Evolutionary conservation across 2,113 vertebrate species (phyloP).

Genomic region (Salvator merianae): DNA sequence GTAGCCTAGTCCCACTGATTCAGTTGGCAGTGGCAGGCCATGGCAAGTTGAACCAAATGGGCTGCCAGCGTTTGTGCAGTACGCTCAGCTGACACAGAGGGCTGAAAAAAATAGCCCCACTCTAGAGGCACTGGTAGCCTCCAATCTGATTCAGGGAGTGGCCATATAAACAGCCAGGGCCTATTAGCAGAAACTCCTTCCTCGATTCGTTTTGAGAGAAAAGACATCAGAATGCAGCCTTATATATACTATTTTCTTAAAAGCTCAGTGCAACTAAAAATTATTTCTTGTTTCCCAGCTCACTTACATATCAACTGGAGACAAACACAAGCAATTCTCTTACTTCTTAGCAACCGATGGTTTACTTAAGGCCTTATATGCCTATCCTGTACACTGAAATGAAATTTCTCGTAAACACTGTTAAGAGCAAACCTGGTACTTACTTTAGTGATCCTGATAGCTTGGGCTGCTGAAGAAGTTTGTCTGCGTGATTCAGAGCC

Average conservation of each 20-base stretch:
- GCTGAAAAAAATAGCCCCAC: no score
- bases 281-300: neutral
- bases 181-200: no score
- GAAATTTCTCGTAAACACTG: neutral
- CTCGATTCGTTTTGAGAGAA: no score
- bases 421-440: conserved; percentile 58
- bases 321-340: neutral
- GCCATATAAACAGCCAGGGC: no score
- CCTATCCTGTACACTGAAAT: neutral
- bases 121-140: no score
- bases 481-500: conserved; percentile 94
- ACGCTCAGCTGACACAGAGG: no score
- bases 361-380: neutral
- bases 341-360: neutral
- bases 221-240: neutral
- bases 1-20: no score
- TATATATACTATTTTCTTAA: neutral
- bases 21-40: no score
- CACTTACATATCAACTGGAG: neutral
- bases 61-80: no score
- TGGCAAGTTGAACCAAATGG: no score
- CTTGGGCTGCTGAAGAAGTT: conserved; percentile 94
- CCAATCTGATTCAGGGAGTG: no score
- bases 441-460: conserved; percentile 97
- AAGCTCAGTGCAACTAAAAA: neutral